These are phyloP conservation scores for Pseudopleuronectes americanus DNA, from an alignment of 2,797 vertebrate species.

Conservation along the genomic window DNA sequence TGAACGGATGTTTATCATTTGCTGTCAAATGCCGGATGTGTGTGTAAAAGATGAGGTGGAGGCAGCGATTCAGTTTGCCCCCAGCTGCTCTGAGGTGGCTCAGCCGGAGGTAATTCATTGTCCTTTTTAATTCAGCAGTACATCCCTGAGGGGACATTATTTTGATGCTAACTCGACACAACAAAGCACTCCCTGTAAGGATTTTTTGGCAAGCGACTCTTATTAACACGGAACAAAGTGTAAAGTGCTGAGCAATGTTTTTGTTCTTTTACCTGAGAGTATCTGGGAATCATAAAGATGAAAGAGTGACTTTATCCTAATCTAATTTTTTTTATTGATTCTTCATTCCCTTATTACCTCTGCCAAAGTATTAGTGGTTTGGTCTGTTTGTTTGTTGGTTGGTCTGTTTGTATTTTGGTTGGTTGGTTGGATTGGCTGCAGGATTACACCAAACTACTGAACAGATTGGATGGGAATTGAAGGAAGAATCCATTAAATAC, in stretches of 20 bases:
- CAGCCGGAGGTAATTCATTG: conserved; percentile 59
- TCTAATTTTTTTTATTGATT: conserved; percentile 42
- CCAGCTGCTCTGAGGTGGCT: conserved; percentile 25
- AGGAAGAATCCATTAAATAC: no score
- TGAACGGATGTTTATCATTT: conserved; percentile 24
- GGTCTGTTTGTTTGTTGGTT: no score
- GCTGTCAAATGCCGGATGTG: conserved; percentile 11
- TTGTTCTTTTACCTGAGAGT: conserved; percentile 33
- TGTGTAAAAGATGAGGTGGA: conserved; percentile 23
- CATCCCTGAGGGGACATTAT: conserved; percentile 64
- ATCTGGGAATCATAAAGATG: conserved; percentile 42
- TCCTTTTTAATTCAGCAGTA: conserved; percentile 63
- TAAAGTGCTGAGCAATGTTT: conserved; percentile 67
- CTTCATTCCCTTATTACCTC: conserved; percentile 7
- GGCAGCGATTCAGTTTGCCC: conserved; percentile 26
- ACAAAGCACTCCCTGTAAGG: conserved; percentile 56
- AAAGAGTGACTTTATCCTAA: conserved; percentile 42
- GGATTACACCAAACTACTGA: no score
- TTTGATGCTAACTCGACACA: conserved; percentile 69
- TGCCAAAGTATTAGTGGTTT: no score
- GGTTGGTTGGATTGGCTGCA: no score
- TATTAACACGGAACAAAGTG: conserved; percentile 58
- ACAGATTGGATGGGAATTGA: no score
- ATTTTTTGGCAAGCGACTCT: conserved; percentile 65
- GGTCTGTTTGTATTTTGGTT: no score